Percentiles rank a stretch among this genome's conserved stretches.
Conservation (phyloP, 2,888 invertebrate species). For the Protonemura montana region DNA sequence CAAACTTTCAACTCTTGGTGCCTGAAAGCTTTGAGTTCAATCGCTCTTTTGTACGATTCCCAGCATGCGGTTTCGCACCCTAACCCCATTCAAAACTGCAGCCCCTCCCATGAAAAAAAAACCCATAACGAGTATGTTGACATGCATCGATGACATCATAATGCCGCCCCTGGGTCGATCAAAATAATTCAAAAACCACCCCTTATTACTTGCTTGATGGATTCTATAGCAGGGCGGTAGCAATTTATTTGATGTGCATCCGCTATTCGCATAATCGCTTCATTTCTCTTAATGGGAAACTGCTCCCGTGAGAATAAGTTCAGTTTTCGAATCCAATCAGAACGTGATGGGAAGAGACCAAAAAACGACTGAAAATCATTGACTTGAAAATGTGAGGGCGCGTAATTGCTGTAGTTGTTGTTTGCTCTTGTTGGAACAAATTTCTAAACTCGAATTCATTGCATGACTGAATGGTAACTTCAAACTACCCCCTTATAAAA, state of each 20-base stretch:
- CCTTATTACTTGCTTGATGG: neutral
- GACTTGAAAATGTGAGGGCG: too few relatives aligned
- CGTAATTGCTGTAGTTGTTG: neutral
- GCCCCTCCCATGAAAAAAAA: neutral
- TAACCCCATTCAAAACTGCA: neutral
- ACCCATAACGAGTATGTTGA: neutral
- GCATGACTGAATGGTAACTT: neutral
- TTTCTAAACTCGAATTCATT: neutral
- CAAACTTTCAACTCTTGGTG: neutral
- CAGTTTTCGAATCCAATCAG: neutral
- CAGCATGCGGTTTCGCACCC: neutral
- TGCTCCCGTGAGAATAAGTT: neutral
- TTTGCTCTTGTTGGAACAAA: neutral
- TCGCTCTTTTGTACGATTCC: neutral
- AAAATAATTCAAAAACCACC: slow-evolving; percentile 12
- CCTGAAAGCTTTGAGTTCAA: neutral
- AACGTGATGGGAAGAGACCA: neutral
- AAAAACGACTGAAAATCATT: neutral
- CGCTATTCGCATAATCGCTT: neutral
- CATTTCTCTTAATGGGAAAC: neutral
- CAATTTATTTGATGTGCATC: neutral
- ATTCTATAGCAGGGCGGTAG: neutral
- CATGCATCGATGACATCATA: slow-evolving; percentile 4
- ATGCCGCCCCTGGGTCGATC: neutral
- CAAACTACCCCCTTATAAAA: neutral